A percentile compares a stretch with the other conserved stretches of the same genome.
Evolutionary conservation across 2,113 vertebrate species (phyloP).

Genomic region (Cercocebus atys): DNA sequence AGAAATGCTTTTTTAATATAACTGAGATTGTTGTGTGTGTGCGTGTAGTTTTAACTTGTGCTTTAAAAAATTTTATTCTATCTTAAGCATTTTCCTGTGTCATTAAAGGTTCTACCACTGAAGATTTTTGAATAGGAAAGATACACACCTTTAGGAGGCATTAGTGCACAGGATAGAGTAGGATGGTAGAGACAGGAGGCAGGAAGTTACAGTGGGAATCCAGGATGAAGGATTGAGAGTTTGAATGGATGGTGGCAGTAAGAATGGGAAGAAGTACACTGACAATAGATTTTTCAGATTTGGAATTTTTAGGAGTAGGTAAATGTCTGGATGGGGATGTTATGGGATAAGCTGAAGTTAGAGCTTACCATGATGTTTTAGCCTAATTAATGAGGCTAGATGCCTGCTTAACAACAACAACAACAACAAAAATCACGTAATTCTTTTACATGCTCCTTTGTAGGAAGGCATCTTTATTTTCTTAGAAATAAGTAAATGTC

Average conservation of each 20-base stretch:
- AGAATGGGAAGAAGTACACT: neutral
- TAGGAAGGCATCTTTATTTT: neutral
- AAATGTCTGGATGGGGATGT: neutral
- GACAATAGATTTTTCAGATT: neutral
- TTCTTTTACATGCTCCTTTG: neutral
- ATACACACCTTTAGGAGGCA: neutral
- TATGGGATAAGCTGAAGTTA: neutral
- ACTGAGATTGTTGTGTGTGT: neutral
- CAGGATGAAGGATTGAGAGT: neutral
- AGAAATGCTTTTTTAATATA: constrained; percentile 7
- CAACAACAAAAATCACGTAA: neutral
- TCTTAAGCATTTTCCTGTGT: neutral
- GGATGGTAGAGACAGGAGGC: neutral
- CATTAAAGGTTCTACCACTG: constrained; percentile 15
- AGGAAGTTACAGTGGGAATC: neutral
- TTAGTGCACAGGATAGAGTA: neutral
- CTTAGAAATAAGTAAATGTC: constrained; percentile 34
- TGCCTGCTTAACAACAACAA: constrained; percentile 19
- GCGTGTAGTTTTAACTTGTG: neutral
- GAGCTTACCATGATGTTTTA: neutral
- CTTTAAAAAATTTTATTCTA: neutral
- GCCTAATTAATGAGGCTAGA: neutral
- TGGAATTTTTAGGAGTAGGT: neutral
- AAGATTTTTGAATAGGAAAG: neutral
- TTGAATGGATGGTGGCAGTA: neutral